phyloP scores from a whole-genome alignment of 1,140 invertebrate species.

The Ceratoteleas bidentatus region DNA sequence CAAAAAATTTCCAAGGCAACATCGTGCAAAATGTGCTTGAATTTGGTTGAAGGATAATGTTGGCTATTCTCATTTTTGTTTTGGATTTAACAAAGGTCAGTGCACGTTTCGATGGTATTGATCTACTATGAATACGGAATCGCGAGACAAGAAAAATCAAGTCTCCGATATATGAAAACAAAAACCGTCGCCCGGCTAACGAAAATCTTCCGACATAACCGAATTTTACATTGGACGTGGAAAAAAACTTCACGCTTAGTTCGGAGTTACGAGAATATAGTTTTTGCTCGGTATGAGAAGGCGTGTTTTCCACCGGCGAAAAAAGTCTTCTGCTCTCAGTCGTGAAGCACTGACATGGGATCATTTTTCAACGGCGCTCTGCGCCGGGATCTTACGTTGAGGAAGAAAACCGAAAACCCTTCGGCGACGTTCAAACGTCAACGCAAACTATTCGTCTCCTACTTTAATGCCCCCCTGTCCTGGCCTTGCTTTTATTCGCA shows the following conservation, averaged over 20 bases:
- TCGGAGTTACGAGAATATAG: slow-evolving; percentile 56
- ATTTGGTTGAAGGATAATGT: no score
- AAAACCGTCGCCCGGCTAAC: slow-evolving; percentile 13
- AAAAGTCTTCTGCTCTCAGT: slow-evolving; percentile 72
- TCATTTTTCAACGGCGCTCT: slow-evolving; percentile 78
- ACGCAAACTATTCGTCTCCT: slow-evolving; percentile 66
- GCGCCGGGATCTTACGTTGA: slow-evolving; percentile 48
- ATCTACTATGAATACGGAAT: neutral
- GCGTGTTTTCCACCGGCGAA: slow-evolving; percentile 61
- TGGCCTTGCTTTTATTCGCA: slow-evolving; percentile 11
- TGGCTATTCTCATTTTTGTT: neutral
- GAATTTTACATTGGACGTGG: slow-evolving; percentile 28
- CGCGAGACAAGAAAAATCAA: slow-evolving; percentile 5
- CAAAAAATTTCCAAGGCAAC: no score
- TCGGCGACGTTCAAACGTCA: slow-evolving; percentile 76
- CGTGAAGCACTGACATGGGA: slow-evolving; percentile 69
- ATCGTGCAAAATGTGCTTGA: no score
- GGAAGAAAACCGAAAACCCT: slow-evolving; percentile 66
- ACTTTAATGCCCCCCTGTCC: slow-evolving; percentile 60
- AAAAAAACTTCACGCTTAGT: slow-evolving; percentile 19
- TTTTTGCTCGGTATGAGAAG: slow-evolving; percentile 57
- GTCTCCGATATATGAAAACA: neutral
- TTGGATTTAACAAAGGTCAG: neutral
- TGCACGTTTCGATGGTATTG: neutral
- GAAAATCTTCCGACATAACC: slow-evolving; percentile 35